Base-by-base conservation (phyloP, 2,113 vertebrate genomes). In the Apistogramma diplotaenia region DNA sequence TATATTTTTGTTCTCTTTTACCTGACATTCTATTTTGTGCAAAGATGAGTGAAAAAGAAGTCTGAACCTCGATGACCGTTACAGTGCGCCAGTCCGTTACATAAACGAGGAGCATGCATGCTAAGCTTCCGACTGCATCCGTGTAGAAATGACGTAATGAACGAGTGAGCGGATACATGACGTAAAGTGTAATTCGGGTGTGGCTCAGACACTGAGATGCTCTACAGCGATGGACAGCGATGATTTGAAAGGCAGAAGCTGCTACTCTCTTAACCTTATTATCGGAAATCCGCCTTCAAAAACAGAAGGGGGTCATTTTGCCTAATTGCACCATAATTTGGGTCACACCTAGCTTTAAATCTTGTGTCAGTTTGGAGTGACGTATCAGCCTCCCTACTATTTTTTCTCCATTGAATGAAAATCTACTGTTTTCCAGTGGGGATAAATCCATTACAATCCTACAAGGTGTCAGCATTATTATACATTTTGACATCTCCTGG, bases 91-190 rank as follows among this genome's bases (percentile, higher is more conserved):
- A 78, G 87, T 80, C 76, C 80, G 81, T 56, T 78, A 62, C 79
- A 74, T 74, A 73, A 85, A 85, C 59, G 72, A 84, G 70, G 61
- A 88, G 80, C 89, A 91, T 92, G 89, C 93, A 90, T 65, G 87
- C 85, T 87, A 78, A 82, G 78, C 43, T 46, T 79, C 76, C 59
- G 65, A 77, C 82, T 57, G 54, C 75, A 74, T 78, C 74, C 78
- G 25, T 59, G 46, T 57, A 29, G 60, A 74, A 55, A 55, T 87
- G 83, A 70, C 57, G 70, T 27, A 23, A 62, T 78, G 57, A 79
- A 65, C 27, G 21, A 65, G 55, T 73, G 74, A 10, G n/a, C 19
- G 10, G 11, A 51, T 18, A 51, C 65, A 29, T 79, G 79, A 75
- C 31, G 46, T 80, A 25, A 59, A 21, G 21, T 25, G 58, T 62